Evolutionary conservation across 1,140 invertebrate genomes (phyloP).

Genomic region (Hylyphantes graminicola): DNA sequence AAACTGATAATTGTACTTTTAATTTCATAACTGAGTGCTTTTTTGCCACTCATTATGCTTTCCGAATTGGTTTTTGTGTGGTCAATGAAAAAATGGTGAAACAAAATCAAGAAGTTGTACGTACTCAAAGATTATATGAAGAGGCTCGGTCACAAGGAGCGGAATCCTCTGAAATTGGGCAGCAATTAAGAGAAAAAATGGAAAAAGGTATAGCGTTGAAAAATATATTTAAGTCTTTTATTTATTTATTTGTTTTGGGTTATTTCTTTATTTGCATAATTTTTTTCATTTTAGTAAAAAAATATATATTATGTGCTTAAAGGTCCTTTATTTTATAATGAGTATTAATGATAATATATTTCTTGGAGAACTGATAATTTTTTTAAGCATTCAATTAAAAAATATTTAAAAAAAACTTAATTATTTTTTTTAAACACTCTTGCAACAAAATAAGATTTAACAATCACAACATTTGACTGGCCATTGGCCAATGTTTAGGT

Average conservation of each 20-base stretch:
- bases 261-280: neutral
- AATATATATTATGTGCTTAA: too few species aligned
- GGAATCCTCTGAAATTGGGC: conserved; percentile 71
- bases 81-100: conserved; percentile 80
- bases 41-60: conserved; percentile 86
- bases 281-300: neutral
- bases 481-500: too few species aligned
- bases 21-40: conserved; percentile 93
- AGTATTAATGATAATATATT: too few species aligned
- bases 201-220: conserved; percentile 66
- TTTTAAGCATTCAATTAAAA: too few species aligned
- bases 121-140: conserved; percentile 78
- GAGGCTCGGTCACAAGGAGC: conserved; percentile 72
- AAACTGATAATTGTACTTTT: conserved; percentile 71
- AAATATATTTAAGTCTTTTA: neutral
- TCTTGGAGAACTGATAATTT: too few species aligned
- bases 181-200: conserved; percentile 75
- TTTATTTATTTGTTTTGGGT: neutral
- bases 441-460: too few species aligned
- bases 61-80: conserved; percentile 85
- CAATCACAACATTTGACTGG: too few species aligned
- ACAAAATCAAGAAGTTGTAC: conserved; percentile 77
- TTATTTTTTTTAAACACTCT: neutral
- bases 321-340: too few species aligned
- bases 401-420: too few species aligned